phyloP scores from a whole-genome alignment of 1,140 invertebrate species.

The Cheumatopsyche charites region DNA sequence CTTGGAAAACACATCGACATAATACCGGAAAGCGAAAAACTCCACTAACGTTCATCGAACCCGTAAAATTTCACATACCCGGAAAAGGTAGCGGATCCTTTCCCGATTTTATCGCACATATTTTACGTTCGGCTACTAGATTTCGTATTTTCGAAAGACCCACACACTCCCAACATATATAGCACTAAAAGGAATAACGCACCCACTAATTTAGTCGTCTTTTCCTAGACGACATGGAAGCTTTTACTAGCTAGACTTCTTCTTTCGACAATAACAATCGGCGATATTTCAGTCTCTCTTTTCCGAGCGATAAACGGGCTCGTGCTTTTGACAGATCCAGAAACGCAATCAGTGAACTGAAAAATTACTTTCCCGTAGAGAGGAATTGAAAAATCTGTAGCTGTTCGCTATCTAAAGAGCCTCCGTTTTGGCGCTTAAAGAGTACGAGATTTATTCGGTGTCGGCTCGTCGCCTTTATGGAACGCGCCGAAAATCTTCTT shows the following conservation, averaged over 20 bases:
- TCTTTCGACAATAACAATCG: neutral
- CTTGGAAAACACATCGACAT: neutral
- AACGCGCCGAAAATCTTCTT: too few species aligned
- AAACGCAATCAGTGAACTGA: constrained; percentile 22
- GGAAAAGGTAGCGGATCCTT: neutral
- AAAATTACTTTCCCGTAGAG: constrained; percentile 20
- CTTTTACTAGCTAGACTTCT: too few species aligned
- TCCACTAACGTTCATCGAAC: neutral
- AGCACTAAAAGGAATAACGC: too few species aligned
- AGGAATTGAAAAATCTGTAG: constrained; percentile 4
- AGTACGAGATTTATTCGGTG: too few species aligned
- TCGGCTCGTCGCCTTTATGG: too few species aligned
- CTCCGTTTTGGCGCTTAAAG: too few species aligned
- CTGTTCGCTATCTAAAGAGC: too few species aligned
- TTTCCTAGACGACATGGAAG: neutral
- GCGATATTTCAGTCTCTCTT: neutral
- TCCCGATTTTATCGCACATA: constrained; percentile 5
- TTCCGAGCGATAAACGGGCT: neutral
- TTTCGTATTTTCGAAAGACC: neutral
- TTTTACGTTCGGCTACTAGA: neutral
- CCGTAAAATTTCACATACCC: neutral
- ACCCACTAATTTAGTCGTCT: constrained; percentile 12
- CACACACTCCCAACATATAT: neutral
- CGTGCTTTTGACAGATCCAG: constrained; percentile 19
- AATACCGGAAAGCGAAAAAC: neutral